Evolutionary conservation across 2,113 vertebrate species (phyloP).

Genomic region (Cyphomyrus discorhynchus): DNA sequence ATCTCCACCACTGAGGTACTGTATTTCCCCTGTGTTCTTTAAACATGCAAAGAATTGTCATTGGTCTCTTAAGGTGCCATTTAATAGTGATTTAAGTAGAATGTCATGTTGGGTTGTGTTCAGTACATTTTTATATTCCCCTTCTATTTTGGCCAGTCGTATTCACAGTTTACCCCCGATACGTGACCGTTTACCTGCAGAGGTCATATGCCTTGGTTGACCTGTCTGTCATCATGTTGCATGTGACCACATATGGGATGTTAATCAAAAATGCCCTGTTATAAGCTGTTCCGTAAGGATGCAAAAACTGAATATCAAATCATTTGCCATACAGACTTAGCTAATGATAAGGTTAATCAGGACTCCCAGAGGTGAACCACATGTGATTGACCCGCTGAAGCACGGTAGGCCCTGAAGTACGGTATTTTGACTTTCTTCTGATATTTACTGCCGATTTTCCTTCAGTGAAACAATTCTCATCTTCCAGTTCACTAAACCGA

Average conservation of each 20-base stretch:
- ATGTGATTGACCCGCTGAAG: neutral
- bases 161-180: neutral
- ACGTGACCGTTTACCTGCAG: neutral
- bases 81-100: neutral
- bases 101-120: neutral
- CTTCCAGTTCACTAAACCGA: conserved; percentile 18
- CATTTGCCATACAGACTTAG: neutral
- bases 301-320: neutral
- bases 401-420: neutral
- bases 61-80: neutral
- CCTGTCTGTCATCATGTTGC: neutral
- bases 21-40: neutral
- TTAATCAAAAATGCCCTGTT: neutral
- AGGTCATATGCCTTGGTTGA: neutral
- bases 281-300: neutral
- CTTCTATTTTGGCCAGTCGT: neutral
- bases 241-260: neutral
- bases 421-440: neutral
- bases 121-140: neutral
- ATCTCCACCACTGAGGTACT: neutral
- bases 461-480: conserved; percentile 13
- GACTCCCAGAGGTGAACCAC: neutral
- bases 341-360: neutral
- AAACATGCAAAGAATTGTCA: neutral
- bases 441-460: neutral